Evolutionary conservation across 2,113 vertebrate species (phyloP).

Genomic region (Calcarius ornatus): DNA sequence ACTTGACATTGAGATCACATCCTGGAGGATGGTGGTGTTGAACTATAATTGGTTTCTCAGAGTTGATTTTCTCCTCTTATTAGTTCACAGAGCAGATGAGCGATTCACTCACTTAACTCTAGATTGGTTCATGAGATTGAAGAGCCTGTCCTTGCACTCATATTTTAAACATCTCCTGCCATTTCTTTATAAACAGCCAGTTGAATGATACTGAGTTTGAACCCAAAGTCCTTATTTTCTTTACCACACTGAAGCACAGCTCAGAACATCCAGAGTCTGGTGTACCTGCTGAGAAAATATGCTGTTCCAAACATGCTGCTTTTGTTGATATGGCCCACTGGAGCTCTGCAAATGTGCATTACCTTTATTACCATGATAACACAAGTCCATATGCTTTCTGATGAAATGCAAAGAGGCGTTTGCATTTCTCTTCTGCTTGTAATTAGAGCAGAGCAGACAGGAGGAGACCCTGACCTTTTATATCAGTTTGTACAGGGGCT

Average conservation of each 20-base stretch:
- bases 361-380: neutral
- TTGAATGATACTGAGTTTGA: neutral
- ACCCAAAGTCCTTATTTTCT: neutral
- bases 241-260: neutral
- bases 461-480: neutral
- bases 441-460: neutral
- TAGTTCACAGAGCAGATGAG: neutral
- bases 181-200: neutral
- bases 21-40: neutral
- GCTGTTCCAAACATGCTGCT: neutral
- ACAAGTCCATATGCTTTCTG: neutral
- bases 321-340: neutral
- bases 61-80: constrained; percentile 39
- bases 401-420: neutral
- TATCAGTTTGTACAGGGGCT: neutral
- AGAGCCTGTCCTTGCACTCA: neutral
- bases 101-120: constrained; percentile 19
- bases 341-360: neutral
- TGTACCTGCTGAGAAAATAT: neutral
- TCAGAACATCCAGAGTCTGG: neutral
- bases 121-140: constrained; percentile 41
- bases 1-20: constrained; percentile 14
- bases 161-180: neutral
- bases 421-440: neutral
- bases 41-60: constrained; percentile 38